Percentiles rank a stretch among this genome's conserved stretches.
These are phyloP conservation scores for Cabera pusaria DNA, from an alignment of 2,888 invertebrate genomes.

Conservation along the genomic window DNA sequence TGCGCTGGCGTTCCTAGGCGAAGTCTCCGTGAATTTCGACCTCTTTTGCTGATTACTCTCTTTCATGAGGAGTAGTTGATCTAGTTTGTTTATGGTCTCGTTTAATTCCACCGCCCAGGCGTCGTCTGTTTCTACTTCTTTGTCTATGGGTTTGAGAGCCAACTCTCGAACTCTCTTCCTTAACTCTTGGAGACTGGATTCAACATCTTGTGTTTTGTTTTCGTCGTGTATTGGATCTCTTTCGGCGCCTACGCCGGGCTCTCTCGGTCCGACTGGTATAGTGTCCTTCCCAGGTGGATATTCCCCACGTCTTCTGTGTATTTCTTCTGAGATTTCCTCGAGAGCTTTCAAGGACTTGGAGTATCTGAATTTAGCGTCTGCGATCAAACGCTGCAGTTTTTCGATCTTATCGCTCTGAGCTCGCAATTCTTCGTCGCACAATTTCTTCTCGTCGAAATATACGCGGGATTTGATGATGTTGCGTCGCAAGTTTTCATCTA, in stretches of 20 bases:
- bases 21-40: constrained; percentile 68
- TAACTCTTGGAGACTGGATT: constrained; percentile 86
- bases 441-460: constrained; percentile 95
- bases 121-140: constrained; percentile 86
- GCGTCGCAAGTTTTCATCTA: constrained; percentile 92
- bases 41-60: constrained; percentile 83
- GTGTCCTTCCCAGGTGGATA: constrained; percentile 72
- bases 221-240: constrained; percentile 76
- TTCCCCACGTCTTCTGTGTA: constrained; percentile 88
- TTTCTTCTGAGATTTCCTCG: constrained; percentile 96
- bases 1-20: constrained; percentile 66
- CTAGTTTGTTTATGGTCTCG: constrained; percentile 90
- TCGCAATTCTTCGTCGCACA: constrained; percentile 92
- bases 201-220: constrained; percentile 63
- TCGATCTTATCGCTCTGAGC: constrained; percentile 94
- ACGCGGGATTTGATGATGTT: constrained; percentile 93
- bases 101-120: constrained; percentile 91
- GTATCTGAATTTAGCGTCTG: constrained; percentile 91
- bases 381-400: constrained; percentile 90
- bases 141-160: constrained; percentile 89
- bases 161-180: constrained; percentile 88
- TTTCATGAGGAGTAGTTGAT: constrained; percentile 87
- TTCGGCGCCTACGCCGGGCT: constrained; percentile 91
- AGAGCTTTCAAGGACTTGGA: constrained; percentile 91
- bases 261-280: constrained; percentile 79